Percentiles rank a stretch among this genome's conserved stretches.
phyloP scores from a whole-genome alignment of 1,140 invertebrate species.

The Pinna nobilis region DNA sequence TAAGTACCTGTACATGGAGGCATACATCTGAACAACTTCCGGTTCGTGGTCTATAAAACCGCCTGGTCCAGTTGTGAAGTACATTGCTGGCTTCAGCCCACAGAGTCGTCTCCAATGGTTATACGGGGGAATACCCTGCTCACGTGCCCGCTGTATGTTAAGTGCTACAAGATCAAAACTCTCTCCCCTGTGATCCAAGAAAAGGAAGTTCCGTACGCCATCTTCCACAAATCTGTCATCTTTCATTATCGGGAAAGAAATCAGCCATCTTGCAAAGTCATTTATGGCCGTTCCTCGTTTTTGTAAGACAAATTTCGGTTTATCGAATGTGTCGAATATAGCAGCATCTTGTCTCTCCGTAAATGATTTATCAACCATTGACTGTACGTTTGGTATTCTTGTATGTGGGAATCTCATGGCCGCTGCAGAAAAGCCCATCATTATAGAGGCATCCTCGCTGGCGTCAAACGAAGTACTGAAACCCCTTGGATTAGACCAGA shows the following conservation, averaged over 20 bases:
- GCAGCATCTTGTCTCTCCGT: slow-evolving; percentile 12
- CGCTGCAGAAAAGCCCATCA: slow-evolving; percentile 82
- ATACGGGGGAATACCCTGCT: slow-evolving; percentile 86
- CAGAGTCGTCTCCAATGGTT: slow-evolving; percentile 57
- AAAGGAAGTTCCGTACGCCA: slow-evolving; percentile 51
- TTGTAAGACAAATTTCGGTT: slow-evolving; percentile 54
- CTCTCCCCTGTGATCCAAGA: slow-evolving; percentile 49
- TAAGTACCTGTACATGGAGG: slow-evolving; percentile 47
- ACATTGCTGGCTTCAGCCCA: slow-evolving; percentile 62
- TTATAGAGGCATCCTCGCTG: slow-evolving; percentile 84
- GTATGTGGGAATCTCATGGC: slow-evolving; percentile 81
- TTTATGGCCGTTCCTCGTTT: slow-evolving; percentile 40
- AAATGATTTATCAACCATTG: slow-evolving; percentile 37
- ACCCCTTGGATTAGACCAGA: slow-evolving; percentile 26
- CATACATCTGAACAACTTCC: slow-evolving; percentile 27
- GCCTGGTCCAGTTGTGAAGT: slow-evolving; percentile 77
- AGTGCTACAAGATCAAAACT: slow-evolving; percentile 76
- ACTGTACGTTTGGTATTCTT: slow-evolving; percentile 69
- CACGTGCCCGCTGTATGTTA: slow-evolving; percentile 83
- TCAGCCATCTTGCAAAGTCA: slow-evolving; percentile 43
- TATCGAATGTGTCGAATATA: slow-evolving; percentile 52
- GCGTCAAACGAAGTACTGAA: slow-evolving; percentile 80
- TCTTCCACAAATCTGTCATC: slow-evolving; percentile 46
- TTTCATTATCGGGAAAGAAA: slow-evolving; percentile 30
- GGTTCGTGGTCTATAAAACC: slow-evolving; percentile 37